Conservation (phyloP, 2,113 vertebrate species). For the Fukomys damarensis region DNA sequence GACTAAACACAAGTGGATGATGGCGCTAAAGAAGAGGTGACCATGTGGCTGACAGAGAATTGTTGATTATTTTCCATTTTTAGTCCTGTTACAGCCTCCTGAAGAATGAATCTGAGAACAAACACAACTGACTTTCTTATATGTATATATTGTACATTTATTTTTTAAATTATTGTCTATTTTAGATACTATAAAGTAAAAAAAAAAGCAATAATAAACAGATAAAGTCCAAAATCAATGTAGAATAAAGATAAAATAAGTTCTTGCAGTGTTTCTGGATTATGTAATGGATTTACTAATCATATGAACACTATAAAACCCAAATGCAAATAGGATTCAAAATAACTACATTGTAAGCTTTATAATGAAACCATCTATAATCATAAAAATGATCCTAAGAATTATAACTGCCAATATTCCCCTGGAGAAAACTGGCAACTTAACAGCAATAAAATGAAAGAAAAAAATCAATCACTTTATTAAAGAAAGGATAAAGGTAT, state of each 20-base stretch:
- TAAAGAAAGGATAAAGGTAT: not conserved
- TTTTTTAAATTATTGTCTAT: not conserved
- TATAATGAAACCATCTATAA: not conserved
- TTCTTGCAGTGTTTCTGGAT: not conserved
- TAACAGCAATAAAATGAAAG: not conserved
- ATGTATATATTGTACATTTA: not conserved
- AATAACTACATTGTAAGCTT: not conserved
- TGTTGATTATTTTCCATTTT: not conserved
- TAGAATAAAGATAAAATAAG: not conserved
- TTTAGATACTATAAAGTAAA: not conserved
- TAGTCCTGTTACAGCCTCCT: not conserved
- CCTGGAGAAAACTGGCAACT: not conserved
- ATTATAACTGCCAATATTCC: not conserved
- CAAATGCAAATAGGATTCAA: not conserved
- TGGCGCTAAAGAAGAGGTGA: not conserved
- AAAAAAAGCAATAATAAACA: not conserved
- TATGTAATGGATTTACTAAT: not conserved
- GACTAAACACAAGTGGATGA: not conserved
- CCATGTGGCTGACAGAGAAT: not conserved
- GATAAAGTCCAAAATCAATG: constrained; percentile 10
- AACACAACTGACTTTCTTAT: not conserved
- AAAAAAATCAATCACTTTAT: not conserved
- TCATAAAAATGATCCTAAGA: not conserved
- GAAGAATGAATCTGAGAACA: not conserved
- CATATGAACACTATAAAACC: not conserved